These are phyloP conservation scores for Cryptocephalus primarius DNA, from an alignment of 2,888 invertebrate genomes.

Conservation along the genomic window DNA sequence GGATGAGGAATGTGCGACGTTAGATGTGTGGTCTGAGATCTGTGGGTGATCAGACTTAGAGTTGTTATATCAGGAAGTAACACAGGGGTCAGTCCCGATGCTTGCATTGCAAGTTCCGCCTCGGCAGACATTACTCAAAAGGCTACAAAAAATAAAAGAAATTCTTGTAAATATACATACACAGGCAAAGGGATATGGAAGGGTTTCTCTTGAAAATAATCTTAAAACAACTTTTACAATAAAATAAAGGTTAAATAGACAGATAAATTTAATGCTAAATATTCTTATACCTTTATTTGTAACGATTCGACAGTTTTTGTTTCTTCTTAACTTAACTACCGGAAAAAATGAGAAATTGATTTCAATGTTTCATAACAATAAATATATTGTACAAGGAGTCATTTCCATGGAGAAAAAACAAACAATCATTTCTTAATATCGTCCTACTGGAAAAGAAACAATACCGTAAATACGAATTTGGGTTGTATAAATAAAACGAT, in stretches of 20 bases:
- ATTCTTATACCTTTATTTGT: too few species aligned
- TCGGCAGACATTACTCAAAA: slow-evolving; percentile 43
- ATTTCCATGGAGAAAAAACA: too few species aligned
- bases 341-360: too few species aligned
- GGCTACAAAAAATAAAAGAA: slow-evolving; percentile 4
- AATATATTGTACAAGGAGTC: too few species aligned
- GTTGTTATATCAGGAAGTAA: slow-evolving; percentile 35
- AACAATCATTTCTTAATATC: too few species aligned
- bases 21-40: slow-evolving; percentile 21
- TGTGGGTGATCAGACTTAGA: slow-evolving; percentile 32
- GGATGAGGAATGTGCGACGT: slow-evolving; percentile 23
- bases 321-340: too few species aligned
- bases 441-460: too few species aligned
- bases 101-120: slow-evolving; percentile 43
- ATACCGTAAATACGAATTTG: too few species aligned
- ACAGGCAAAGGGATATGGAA: neutral
- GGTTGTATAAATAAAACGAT: too few species aligned
- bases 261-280: too few species aligned
- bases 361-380: too few species aligned
- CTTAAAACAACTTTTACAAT: neutral
- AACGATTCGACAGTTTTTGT: too few species aligned
- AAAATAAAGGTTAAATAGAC: neutral
- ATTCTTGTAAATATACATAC: neutral
- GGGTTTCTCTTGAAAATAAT: neutral
- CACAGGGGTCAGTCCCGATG: slow-evolving; percentile 32